These are phyloP conservation scores for Embidobia sp. DNA, from an alignment of 2,888 invertebrate species.

Conservation along the genomic window DNA sequence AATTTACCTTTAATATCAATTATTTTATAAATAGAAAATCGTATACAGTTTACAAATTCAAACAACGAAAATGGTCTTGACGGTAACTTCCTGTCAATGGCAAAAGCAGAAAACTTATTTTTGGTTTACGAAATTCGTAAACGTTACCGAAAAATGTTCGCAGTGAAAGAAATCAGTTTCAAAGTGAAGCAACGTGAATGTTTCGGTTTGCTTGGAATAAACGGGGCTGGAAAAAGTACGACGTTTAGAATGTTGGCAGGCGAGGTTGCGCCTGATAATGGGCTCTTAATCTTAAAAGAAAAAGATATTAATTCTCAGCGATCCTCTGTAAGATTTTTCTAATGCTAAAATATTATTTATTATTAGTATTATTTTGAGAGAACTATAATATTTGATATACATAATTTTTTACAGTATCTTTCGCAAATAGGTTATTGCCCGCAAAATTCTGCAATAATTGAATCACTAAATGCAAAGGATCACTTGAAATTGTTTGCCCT, in stretches of 20 bases:
- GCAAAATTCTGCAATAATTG: conserved; percentile 91
- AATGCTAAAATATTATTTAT: too few species aligned
- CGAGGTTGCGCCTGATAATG: conserved; percentile 83
- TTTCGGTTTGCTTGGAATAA: conserved; percentile 91
- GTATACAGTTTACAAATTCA: too few species aligned
- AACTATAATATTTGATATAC: neutral
- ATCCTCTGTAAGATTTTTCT: too few species aligned
- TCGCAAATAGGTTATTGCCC: conserved; percentile 93
- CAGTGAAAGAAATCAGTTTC: conserved; percentile 89
- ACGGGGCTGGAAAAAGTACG: conserved; percentile 93
- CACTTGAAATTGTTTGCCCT: conserved; percentile 88
- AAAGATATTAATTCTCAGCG: conserved; percentile 68
- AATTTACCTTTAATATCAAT: too few species aligned
- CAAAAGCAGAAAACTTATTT: too few species aligned
- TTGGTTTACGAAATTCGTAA: conserved; percentile 1
- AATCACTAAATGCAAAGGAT: conserved; percentile 88
- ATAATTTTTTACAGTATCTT: conserved; percentile 83
- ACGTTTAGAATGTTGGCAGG: conserved; percentile 96
- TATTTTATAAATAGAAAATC: too few species aligned
- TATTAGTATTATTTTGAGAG: too few species aligned
- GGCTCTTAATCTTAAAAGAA: too few species aligned
- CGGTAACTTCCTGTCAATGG: too few species aligned
- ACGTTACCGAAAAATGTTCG: conserved; percentile 81
- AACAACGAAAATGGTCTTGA: too few species aligned
- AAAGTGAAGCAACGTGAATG: conserved; percentile 89